Base-by-base conservation (phyloP, 2,113 vertebrate species). In the Rhea pennata region DNA sequence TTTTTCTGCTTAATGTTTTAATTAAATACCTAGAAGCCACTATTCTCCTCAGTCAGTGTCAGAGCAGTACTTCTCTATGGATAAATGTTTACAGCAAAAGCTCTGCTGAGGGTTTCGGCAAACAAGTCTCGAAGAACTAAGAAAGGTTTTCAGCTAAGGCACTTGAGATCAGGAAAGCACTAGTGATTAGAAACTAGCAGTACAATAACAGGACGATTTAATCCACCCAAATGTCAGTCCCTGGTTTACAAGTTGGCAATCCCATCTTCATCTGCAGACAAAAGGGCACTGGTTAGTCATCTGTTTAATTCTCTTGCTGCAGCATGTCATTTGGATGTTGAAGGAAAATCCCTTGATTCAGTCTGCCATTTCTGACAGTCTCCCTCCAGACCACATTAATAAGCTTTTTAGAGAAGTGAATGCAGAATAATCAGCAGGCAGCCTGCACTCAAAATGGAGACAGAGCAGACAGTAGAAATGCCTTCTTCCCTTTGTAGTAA, bases 241-340 rank as follows among this genome's bases (percentile, higher is more conserved):
- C 93, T 94, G 96, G 98, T 98, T 98, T 98, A 97, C 93, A 98
- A 97, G 96, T 98, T 98, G 98, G 98, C 97, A 98, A 97, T 97
- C 95, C 97, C 95, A 96, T 98, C 98, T 98, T 98, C 97, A 96
- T 98, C 95, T 93, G 94, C 97, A 98, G 97, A 98, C 97, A 98
- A 98, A 98, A 98, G 98, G 98, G 97, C 98, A 98, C 90, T 98
- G 97, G 98, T 98, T 98, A 98, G 98, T 98, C 98, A 98, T 98
- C 97, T 98, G 98, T 97, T 98, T 98, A 98, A 98, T 98, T 98
- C 98, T 98, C 97, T 94, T 95, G 97, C 97, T 97, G 97, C 97
- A 40, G 96, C 97, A 87, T 98, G 98, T 98, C 98, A 98, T 98
- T 98, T 98, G 97, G 97, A 98, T 93, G 95, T 97, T 97, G 98